phyloP scores from a whole-genome alignment of 2,888 invertebrate genomes.

The Chymomyza caudatula region DNA sequence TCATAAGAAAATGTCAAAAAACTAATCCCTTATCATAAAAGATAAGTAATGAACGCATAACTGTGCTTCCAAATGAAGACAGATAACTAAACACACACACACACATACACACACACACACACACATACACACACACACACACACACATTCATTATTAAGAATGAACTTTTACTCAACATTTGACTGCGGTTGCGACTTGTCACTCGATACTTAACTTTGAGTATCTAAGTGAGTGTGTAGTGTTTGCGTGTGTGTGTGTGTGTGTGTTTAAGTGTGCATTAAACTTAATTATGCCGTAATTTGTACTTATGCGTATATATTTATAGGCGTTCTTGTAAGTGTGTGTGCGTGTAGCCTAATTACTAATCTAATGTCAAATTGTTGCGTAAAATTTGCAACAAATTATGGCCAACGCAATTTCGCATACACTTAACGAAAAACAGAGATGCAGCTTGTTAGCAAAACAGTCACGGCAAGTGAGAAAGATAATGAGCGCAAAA shows the following conservation, averaged over 20 bases:
- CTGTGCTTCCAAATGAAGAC: conserved; percentile 1
- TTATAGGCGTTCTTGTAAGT: conserved; percentile 41
- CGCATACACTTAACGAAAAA: conserved; percentile 12
- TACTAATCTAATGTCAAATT: conserved; percentile 53
- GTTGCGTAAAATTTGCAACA: conserved; percentile 37
- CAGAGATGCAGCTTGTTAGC: too few relatives aligned
- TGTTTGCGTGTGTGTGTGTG: background rate
- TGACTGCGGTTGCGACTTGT: conserved; percentile 42
- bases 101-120: background rate
- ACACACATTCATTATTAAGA: conserved; percentile 44
- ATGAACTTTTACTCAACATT: conserved; percentile 66
- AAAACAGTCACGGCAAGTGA: too few relatives aligned
- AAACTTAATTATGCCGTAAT: background rate
- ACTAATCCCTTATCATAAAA: conserved; percentile 60
- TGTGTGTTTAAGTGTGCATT: background rate
- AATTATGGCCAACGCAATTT: conserved; percentile 61
- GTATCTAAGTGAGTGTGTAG: background rate
- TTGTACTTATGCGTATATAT: conserved; percentile 63
- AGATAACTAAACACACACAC: background rate
- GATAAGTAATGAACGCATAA: conserved; percentile 58
- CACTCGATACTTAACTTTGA: conserved; percentile 54
- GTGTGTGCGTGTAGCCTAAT: conserved; percentile 48
- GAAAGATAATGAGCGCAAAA: too few relatives aligned
- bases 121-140: conserved; percentile 7
- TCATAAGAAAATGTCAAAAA: conserved; percentile 39